Evolutionary conservation across 2,888 invertebrate genomes (phyloP), one percentile per base, ranked within the genome.

Genomic region (Chironomus riparius): DNA sequence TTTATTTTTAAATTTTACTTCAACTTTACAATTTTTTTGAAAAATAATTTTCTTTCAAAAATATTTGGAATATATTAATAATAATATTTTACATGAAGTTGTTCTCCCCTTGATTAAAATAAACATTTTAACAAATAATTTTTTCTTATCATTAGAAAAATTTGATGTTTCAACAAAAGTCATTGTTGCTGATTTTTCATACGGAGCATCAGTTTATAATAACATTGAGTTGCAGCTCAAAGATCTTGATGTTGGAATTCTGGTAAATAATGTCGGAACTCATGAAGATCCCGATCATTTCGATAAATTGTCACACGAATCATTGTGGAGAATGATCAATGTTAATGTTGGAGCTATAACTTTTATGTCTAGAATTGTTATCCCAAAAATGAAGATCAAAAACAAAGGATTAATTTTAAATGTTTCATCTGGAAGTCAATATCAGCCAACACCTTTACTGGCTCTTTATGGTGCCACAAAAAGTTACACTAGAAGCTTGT

Each of bases 181-280:
- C 78, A 90, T 94, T 76, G 87, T 88, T n/a, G 93, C 90, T 0
- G 94, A 95, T 84, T 95, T 95, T 85, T 88, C 91, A 74, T 86
- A 87, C 77, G 94, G 94, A 0, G 85, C 87, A 69, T 87, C 89
- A 74, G 87, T 93, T n/a, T 93, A 92, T 80, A 84, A 88, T 0
- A 86, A 87, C 47, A 92, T 96, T 69, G 88, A 88, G 79, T 85
- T 87, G 77, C 88, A 91, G 81, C 85, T 96, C 13, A 87, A 88
- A 62, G 90, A 90, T 77, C 87, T 94, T 77, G 91, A 92, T 13
- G 86, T 97, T 74, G 95, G 95, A 70, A 91, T 97, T 81, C 85
- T 97, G 84, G 95, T 95, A 10, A 97, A 97, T 84, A 97, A 97
- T 84, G 97, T 96, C 15, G 96, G 96, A 13, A 88, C 92, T 83